phyloP scores from a whole-genome alignment of 2,797 vertebrate genomes.

The Bradypus variegatus region DNA sequence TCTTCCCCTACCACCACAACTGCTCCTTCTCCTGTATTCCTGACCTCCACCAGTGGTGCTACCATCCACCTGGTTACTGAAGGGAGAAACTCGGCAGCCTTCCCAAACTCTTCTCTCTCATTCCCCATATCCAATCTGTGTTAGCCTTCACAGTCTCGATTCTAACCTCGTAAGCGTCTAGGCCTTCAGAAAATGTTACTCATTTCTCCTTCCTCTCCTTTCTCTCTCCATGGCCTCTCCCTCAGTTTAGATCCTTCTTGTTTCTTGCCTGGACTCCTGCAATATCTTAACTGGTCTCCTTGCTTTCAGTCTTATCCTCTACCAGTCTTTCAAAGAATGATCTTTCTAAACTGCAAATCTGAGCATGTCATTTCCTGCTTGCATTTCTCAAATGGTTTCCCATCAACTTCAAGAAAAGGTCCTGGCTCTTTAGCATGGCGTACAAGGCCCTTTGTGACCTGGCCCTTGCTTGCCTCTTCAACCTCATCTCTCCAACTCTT shows the following conservation, averaged over 20 bases:
- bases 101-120: not conserved
- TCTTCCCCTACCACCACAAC: not conserved
- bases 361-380: slow-evolving; percentile 12
- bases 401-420: not conserved
- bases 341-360: not conserved
- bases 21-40: not conserved
- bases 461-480: not conserved
- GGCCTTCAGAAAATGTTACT: not conserved
- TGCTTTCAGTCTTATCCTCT: not conserved
- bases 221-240: not conserved
- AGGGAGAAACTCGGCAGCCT: not conserved
- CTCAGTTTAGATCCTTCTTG: not conserved
- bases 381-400: not conserved
- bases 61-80: not conserved
- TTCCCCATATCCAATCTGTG: not conserved
- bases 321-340: not conserved
- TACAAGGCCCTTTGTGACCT: not conserved
- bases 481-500: not conserved
- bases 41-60: not conserved
- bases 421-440: not conserved
- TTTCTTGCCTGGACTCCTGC: not conserved
- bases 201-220: not conserved
- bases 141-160: not conserved
- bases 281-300: slow-evolving; percentile 12
- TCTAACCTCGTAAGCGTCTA: not conserved